phyloP scores from a whole-genome alignment of 1,140 invertebrate species.

The Asbolus verrucosus region DNA sequence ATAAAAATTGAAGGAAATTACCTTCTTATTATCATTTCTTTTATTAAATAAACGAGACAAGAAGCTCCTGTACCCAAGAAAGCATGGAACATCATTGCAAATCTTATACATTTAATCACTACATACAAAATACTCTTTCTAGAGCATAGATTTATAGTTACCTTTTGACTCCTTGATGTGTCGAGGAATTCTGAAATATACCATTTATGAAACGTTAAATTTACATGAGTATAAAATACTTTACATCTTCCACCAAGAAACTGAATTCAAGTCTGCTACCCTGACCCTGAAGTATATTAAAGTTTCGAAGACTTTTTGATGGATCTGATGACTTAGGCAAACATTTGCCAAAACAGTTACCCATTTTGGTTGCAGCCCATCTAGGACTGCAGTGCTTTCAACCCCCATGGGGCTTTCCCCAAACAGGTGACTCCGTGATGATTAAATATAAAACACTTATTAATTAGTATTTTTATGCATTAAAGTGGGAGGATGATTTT shows the following conservation, averaged over 20 bases:
- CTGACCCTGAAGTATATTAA: slow-evolving; percentile 53
- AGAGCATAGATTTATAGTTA: too few species aligned
- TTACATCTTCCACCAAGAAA: slow-evolving; percentile 61
- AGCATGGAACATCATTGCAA: slow-evolving; percentile 48
- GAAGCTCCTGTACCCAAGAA: slow-evolving; percentile 52
- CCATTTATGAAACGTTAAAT: slow-evolving; percentile 10
- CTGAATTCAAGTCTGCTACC: slow-evolving; percentile 58
- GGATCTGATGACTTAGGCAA: slow-evolving; percentile 61
- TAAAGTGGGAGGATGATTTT: too few species aligned
- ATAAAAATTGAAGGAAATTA: slow-evolving; percentile 37
- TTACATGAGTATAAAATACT: too few species aligned
- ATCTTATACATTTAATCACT: slow-evolving; percentile 24
- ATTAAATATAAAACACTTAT: slow-evolving; percentile 2
- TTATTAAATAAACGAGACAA: slow-evolving; percentile 56
- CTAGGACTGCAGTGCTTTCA: slow-evolving; percentile 59
- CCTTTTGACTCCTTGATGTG: slow-evolving; percentile 46
- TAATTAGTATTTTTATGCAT: background rate
- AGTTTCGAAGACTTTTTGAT: slow-evolving; percentile 46
- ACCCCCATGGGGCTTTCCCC: slow-evolving; percentile 59
- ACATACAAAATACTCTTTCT: too few species aligned
- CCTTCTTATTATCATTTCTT: slow-evolving; percentile 56
- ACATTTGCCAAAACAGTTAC: slow-evolving; percentile 68
- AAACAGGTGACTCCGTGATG: slow-evolving; percentile 55
- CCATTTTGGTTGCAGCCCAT: slow-evolving; percentile 65
- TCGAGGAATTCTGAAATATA: slow-evolving; percentile 43